Conservation (phyloP, 2,797 vertebrate genomes). For the Pseudochirops corinnae region DNA sequence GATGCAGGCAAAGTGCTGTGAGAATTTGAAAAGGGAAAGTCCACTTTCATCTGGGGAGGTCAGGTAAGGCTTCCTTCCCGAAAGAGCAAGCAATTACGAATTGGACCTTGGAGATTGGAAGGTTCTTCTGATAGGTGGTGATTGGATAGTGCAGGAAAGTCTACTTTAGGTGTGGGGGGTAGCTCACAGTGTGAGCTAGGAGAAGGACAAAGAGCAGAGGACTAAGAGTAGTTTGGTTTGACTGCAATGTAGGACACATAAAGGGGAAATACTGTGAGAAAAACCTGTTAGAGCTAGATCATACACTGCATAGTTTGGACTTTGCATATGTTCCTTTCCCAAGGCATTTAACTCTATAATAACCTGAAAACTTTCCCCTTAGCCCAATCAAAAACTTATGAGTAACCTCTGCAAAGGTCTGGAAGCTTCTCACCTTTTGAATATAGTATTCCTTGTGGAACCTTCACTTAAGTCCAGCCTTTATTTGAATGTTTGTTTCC, state of each 20-base stretch:
- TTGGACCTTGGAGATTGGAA: not conserved
- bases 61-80: not conserved
- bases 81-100: not conserved
- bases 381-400: not conserved
- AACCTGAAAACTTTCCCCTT: not conserved
- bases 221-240: not conserved
- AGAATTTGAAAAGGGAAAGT: not conserved
- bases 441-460: slow-evolving; percentile 26
- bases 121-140: not conserved
- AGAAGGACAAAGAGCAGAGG: not conserved
- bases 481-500: slow-evolving; percentile 23
- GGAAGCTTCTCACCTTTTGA: slow-evolving; percentile 41
- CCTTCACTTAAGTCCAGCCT: not conserved
- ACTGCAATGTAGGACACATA: not conserved
- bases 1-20: not conserved
- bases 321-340: not conserved
- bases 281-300: not conserved
- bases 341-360: not conserved
- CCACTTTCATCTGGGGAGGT: not conserved
- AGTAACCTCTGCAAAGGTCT: slow-evolving; percentile 13
- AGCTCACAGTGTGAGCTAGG: not conserved
- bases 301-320: not conserved
- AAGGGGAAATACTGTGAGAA: not conserved
- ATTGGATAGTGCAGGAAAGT: not conserved
- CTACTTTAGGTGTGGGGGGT: not conserved